These are phyloP conservation scores for Nothocercus julius DNA, from an alignment of 2,113 vertebrate species.

Conservation along the genomic window DNA sequence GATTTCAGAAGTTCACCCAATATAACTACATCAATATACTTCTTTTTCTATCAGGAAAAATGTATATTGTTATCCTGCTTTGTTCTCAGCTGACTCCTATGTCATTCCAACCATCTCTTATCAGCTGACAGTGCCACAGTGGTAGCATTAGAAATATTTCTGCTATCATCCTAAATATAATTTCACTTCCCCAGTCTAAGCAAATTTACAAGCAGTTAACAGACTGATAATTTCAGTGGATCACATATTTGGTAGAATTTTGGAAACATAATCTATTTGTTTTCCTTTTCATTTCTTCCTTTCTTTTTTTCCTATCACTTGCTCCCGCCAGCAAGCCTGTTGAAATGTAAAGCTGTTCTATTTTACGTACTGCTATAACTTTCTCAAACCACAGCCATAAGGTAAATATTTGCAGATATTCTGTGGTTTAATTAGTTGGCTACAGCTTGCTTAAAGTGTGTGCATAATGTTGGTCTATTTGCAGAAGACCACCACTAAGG, in stretches of 20 bases:
- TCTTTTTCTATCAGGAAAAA: slow-evolving; percentile 4
- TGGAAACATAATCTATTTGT: slow-evolving; percentile 41
- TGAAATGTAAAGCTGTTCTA: slow-evolving; percentile 33
- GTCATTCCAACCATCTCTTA: not conserved
- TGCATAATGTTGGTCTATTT: not conserved
- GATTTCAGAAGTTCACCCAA: slow-evolving; percentile 12
- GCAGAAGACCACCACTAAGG: not conserved
- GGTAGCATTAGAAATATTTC: slow-evolving; percentile 22
- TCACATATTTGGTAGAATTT: slow-evolving; percentile 1
- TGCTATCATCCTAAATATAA: slow-evolving; percentile 20
- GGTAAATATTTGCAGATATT: slow-evolving; percentile 25
- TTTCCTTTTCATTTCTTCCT: slow-evolving; percentile 1
- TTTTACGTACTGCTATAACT: not conserved
- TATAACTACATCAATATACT: not conserved
- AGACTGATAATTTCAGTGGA: slow-evolving; percentile 24
- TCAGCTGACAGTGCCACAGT: not conserved
- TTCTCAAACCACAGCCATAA: slow-evolving; percentile 41
- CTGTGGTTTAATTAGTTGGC: slow-evolving; percentile 45
- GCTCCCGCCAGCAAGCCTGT: not conserved
- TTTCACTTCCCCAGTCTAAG: not conserved
- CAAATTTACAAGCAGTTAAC: slow-evolving; percentile 65
- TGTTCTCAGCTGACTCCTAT: slow-evolving; percentile 6
- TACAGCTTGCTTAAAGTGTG: not conserved
- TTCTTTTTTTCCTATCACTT: not conserved
- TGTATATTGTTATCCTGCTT: not conserved